Percentiles rank a stretch among this genome's conserved stretches.
These are phyloP conservation scores for Rhinolophus sinicus DNA, from an alignment of 2,113 vertebrate genomes.

Conservation along the genomic window DNA sequence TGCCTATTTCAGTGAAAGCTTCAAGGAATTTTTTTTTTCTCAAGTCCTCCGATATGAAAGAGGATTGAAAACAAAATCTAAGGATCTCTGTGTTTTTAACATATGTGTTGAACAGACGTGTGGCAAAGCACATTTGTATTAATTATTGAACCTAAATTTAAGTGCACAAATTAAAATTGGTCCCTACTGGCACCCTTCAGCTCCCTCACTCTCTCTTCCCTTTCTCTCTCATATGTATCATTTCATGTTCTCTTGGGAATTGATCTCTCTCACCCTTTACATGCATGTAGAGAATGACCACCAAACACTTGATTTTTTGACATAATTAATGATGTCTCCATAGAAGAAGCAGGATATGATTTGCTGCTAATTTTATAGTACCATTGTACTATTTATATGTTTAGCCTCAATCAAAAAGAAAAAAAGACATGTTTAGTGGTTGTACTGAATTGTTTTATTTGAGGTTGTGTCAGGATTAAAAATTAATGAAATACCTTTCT, in stretches of 20 bases:
- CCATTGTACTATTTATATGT: neutral
- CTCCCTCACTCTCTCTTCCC: rapidly evolving
- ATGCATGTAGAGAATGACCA: neutral
- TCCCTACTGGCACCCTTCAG: neutral
- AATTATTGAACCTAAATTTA: neutral
- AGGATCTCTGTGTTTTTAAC: neutral
- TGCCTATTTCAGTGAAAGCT: neutral
- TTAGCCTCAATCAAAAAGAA: neutral
- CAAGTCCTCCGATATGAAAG: neutral
- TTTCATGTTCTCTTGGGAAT: neutral
- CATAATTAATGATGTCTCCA: neutral
- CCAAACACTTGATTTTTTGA: neutral
- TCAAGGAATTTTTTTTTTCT: neutral
- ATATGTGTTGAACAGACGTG: neutral
- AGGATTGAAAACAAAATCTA: neutral
- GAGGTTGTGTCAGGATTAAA: neutral
- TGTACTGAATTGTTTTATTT: neutral
- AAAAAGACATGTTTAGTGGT: neutral
- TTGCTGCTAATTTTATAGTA: neutral
- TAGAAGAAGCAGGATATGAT: neutral
- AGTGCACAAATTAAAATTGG: neutral
- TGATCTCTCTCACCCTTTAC: neutral
- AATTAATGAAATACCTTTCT: neutral
- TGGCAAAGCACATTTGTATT: neutral
- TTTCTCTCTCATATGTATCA: rapidly evolving